phyloP scores from a whole-genome alignment of 2,888 invertebrate species.

The Noctua fimbriata region DNA sequence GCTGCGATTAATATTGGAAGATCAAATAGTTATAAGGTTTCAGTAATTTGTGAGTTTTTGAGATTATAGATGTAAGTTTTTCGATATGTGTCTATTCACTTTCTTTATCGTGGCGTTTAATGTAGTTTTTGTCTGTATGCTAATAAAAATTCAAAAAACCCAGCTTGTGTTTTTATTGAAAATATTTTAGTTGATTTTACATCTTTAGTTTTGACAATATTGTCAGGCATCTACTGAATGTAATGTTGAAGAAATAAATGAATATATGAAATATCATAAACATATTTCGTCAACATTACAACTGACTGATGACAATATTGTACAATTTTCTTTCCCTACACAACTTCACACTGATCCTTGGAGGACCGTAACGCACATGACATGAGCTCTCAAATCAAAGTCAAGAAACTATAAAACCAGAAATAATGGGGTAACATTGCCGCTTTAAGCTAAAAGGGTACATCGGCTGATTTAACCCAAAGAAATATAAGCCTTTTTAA shows the following conservation, averaged over 20 bases:
- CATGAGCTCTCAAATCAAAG: not conserved
- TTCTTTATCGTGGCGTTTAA: not conserved
- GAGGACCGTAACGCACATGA: not conserved
- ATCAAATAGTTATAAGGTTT: not conserved
- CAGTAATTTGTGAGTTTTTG: not conserved
- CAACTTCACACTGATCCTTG: not conserved
- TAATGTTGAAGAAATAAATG: constrained; percentile 11
- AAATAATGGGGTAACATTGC: not conserved
- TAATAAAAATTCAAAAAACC: constrained; percentile 29
- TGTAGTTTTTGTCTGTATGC: not conserved
- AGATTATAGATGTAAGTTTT: not conserved
- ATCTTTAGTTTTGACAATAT: not conserved
- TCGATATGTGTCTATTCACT: not conserved
- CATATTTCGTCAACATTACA: not conserved
- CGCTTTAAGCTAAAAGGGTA: not conserved
- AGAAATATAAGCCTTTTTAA: not conserved
- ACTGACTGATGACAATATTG: not conserved
- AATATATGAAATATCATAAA: too few species aligned
- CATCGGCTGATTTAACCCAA: not conserved
- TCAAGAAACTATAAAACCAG: not conserved
- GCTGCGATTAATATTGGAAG: not conserved
- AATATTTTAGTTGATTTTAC: not conserved
- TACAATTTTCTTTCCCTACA: not conserved
- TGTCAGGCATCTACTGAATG: not conserved
- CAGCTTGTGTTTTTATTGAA: constrained; percentile 2